A percentile compares a stretch with the other conserved stretches of the same genome.
These are phyloP conservation scores for Dexiosoma caninum DNA, from an alignment of 2,888 invertebrate species.

Conservation along the genomic window DNA sequence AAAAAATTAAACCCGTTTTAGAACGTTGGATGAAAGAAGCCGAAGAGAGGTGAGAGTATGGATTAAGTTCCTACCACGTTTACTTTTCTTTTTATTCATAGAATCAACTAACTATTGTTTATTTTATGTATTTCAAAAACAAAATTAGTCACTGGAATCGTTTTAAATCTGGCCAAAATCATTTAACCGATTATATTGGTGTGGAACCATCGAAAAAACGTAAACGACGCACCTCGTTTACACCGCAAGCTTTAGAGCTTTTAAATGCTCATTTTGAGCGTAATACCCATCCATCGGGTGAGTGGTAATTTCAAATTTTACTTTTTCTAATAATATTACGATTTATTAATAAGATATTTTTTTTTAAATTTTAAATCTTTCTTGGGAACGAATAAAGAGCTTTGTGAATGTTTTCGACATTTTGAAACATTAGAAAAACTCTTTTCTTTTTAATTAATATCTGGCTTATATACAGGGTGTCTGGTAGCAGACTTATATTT, in stretches of 20 bases:
- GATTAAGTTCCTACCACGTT: conserved; percentile 74
- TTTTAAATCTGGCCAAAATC: conserved; percentile 94
- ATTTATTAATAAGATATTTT: conserved; percentile 13
- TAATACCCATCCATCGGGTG: conserved; percentile 98
- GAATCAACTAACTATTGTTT: conserved; percentile 54
- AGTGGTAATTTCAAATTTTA: conserved; percentile 73
- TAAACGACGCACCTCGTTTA: conserved; percentile 97
- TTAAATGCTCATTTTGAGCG: conserved; percentile 97
- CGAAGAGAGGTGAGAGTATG: conserved; percentile 89
- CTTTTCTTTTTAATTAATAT: too few species aligned
- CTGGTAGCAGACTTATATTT: too few species aligned
- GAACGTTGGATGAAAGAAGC: conserved; percentile 99
- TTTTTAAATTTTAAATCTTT: neutral
- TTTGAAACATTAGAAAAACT: too few species aligned
- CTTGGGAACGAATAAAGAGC: too few species aligned
- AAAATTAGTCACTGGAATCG: conserved; percentile 82
- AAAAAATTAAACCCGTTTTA: conserved; percentile 98
- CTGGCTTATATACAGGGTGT: too few species aligned
- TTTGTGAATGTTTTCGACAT: too few species aligned
- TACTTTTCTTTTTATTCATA: conserved; percentile 41
- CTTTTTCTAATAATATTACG: neutral
- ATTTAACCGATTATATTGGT: conserved; percentile 96
- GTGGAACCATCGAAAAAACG: conserved; percentile 98
- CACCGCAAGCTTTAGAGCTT: conserved; percentile 95
- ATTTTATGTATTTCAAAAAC: conserved; percentile 43